These are phyloP conservation scores for Pecten maximus DNA, from an alignment of 2,888 invertebrate species.

Conservation along the genomic window DNA sequence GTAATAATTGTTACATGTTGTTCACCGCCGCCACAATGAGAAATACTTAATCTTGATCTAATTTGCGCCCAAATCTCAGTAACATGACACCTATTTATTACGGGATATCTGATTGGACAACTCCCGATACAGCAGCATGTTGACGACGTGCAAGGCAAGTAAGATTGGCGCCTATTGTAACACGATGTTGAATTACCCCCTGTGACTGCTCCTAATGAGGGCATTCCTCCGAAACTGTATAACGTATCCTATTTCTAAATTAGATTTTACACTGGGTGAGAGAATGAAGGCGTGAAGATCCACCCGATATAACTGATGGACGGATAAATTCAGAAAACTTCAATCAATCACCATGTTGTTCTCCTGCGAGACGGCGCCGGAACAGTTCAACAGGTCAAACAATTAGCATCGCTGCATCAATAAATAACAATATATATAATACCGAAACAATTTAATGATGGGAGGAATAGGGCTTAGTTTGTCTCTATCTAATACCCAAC, in stretches of 20 bases:
- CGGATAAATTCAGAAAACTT: neutral
- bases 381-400: neutral
- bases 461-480: neutral
- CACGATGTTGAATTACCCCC: neutral
- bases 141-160: neutral
- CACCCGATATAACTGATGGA: constrained; percentile 12
- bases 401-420: neutral
- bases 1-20: neutral
- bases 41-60: neutral
- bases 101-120: neutral
- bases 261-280: neutral
- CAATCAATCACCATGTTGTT: neutral
- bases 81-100: neutral
- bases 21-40: neutral
- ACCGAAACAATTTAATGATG: neutral
- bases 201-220: neutral
- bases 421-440: neutral
- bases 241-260: constrained; percentile 8
- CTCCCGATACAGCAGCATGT: neutral
- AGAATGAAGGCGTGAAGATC: neutral
- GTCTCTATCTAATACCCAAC: neutral
- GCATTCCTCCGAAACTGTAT: neutral
- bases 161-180: neutral
- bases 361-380: neutral
- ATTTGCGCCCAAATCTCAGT: neutral